Conservation (phyloP, 2,888 invertebrate genomes). For the Panzeria rudis region DNA sequence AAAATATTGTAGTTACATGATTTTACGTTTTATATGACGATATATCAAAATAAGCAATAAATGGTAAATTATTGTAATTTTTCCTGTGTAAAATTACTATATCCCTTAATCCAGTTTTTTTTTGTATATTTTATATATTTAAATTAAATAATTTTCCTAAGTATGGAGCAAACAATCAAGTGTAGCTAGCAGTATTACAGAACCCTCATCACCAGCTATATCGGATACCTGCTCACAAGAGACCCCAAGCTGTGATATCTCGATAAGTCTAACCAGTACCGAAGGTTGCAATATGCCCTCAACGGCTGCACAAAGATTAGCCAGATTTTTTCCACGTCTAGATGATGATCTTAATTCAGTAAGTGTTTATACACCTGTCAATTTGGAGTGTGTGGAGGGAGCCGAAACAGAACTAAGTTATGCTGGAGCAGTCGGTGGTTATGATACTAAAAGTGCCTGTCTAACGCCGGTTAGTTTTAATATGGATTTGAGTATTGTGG, state of each 20-base stretch:
- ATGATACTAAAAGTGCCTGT: constrained; percentile 77
- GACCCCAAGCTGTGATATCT: constrained; percentile 85
- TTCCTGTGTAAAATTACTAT: background rate
- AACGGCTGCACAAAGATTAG: constrained; percentile 77
- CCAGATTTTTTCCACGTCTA: constrained; percentile 85
- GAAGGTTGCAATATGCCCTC: constrained; percentile 83
- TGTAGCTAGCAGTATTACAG: constrained; percentile 87
- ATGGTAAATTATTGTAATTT: constrained; percentile 10
- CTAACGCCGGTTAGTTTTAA: constrained; percentile 88
- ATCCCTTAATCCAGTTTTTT: constrained; percentile 26
- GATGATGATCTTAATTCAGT: constrained; percentile 85
- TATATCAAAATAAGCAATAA: constrained; percentile 4
- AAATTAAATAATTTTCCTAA: constrained; percentile 55
- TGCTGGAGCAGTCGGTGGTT: constrained; percentile 70
- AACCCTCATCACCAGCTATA: constrained; percentile 92
- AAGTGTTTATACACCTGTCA: constrained; percentile 84
- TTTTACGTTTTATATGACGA: no score
- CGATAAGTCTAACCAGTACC: constrained; percentile 86
- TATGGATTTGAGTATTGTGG: constrained; percentile 88
- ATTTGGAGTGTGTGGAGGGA: constrained; percentile 79
- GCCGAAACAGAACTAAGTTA: constrained; percentile 75
- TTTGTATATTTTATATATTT: constrained; percentile 41
- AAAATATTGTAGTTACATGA: no score
- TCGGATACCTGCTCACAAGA: constrained; percentile 86
- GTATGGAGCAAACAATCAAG: constrained; percentile 95